These are phyloP conservation scores for Magallana gigas DNA, from an alignment of 1,140 invertebrate species.

Conservation along the genomic window DNA sequence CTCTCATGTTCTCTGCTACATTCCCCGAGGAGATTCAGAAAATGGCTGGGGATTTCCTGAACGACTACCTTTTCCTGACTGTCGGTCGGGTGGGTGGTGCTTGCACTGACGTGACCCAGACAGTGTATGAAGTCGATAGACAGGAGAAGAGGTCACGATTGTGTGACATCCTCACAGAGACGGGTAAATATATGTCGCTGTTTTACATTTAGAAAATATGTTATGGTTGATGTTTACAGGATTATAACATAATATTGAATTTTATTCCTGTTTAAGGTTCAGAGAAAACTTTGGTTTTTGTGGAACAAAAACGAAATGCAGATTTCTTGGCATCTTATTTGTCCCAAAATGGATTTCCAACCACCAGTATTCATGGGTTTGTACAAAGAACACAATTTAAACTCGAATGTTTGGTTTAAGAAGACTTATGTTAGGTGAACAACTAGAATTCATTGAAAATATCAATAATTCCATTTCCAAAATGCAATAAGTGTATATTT, in stretches of 20 bases:
- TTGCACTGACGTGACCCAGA: conserved; percentile 92
- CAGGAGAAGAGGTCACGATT: conserved; percentile 87
- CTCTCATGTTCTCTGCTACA: conserved; percentile 95
- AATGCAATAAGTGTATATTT: not conserved
- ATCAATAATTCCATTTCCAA: not conserved
- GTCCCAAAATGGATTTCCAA: conserved; percentile 84
- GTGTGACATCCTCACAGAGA: conserved; percentile 84
- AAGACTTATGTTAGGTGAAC: too few relatives aligned
- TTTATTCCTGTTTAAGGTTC: conserved; percentile 68
- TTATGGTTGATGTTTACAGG: not conserved
- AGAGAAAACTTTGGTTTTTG: conserved; percentile 90
- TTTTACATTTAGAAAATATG: not conserved
- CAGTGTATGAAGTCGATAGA: conserved; percentile 86
- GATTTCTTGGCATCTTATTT: conserved; percentile 87
- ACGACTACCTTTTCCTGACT: conserved; percentile 89
- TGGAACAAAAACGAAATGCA: conserved; percentile 91
- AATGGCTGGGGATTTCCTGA: conserved; percentile 87
- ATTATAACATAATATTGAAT: not conserved
- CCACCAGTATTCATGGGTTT: conserved; percentile 94
- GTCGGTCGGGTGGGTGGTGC: conserved; percentile 94
- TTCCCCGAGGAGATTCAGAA: conserved; percentile 91
- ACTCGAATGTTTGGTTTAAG: too few relatives aligned
- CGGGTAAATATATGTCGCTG: conserved; percentile 75
- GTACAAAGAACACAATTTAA: not conserved
- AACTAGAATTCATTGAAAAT: too few relatives aligned